phyloP scores from a whole-genome alignment of 2,888 invertebrate species.

The Cristatella mucedo region DNA sequence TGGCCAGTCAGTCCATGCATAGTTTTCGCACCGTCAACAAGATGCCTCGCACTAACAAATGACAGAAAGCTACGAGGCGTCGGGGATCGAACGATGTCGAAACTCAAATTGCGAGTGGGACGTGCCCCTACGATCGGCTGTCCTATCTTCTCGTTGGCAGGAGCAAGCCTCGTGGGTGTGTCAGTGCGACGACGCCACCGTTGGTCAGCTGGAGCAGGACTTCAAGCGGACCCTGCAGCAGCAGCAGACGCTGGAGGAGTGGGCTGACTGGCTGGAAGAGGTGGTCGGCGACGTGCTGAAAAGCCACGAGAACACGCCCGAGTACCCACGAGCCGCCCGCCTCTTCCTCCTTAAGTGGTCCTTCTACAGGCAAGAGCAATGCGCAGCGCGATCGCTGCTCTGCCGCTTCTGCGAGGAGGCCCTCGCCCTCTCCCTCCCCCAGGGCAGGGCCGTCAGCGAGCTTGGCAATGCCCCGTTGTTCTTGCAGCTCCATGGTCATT shows the following conservation, averaged over 20 bases:
- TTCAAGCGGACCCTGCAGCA: constrained; percentile 52
- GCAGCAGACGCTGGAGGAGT: constrained; percentile 82
- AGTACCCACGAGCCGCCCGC: constrained; percentile 40
- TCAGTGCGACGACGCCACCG: constrained; percentile 72
- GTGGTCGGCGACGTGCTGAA: constrained; percentile 77
- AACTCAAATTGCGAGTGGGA: too few species aligned
- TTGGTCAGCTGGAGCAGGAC: constrained; percentile 71
- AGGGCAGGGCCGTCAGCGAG: too few species aligned
- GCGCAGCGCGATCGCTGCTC: too few species aligned
- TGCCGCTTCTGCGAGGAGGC: too few species aligned
- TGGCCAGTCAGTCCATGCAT: too few species aligned
- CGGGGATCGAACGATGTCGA: too few species aligned
- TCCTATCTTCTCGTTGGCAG: constrained; percentile 22
- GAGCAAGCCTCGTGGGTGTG: constrained; percentile 90
- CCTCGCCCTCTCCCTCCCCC: too few species aligned
- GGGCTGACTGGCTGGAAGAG: constrained; percentile 90
- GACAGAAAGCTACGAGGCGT: too few species aligned
- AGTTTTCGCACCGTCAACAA: too few species aligned
- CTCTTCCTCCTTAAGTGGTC: constrained; percentile 96
- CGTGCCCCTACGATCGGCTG: too few species aligned
- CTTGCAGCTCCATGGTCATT: constrained; percentile 79
- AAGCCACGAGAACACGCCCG: constrained; percentile 51
- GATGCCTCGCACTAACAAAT: too few species aligned
- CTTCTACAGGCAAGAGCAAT: constrained; percentile 76
- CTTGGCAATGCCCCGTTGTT: too few species aligned